Conservation (phyloP, 2,797 vertebrate genomes). For the Phrynocephalus forsythii region DNA sequence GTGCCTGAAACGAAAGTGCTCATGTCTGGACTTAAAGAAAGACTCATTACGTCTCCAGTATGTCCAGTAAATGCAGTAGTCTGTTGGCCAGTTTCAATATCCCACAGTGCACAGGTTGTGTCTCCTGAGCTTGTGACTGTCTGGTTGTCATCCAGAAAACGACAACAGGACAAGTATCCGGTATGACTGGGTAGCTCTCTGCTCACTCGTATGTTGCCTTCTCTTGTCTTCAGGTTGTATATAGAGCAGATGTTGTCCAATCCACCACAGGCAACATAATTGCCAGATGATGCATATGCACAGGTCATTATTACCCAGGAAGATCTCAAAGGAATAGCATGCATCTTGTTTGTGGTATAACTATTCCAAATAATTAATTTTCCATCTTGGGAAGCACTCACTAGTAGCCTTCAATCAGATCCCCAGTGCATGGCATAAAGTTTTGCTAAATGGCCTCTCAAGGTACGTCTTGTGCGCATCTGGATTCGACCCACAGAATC, state of each 20-base stretch:
- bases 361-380: conserved; percentile 99
- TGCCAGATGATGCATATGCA: conserved; percentile 95
- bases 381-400: conserved; percentile 99
- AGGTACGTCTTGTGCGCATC: conserved; percentile 95
- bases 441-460: conserved; percentile 97
- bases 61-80: conserved; percentile 93
- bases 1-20: conserved; percentile 95
- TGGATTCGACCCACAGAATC: conserved; percentile 98
- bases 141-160: conserved; percentile 97
- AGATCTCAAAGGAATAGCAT: conserved; percentile 95
- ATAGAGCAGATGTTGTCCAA: conserved; percentile 99
- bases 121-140: conserved; percentile 99
- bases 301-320: conserved; percentile 99
- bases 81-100: conserved; percentile 97
- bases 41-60: conserved; percentile 97
- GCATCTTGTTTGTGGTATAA: conserved; percentile 99
- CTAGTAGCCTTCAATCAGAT: conserved; percentile 96
- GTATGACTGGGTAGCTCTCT: conserved; percentile 94
- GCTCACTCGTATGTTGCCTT: conserved; percentile 95
- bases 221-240: conserved; percentile 96
- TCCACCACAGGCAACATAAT: conserved; percentile 96
- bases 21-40: conserved; percentile 93
- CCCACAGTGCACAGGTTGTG: conserved; percentile 97
- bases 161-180: conserved; percentile 97
- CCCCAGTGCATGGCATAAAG: conserved; percentile 99